Evolutionary conservation across 2,888 invertebrate genomes (phyloP).

Genomic region (Watsonalla cultraria): DNA sequence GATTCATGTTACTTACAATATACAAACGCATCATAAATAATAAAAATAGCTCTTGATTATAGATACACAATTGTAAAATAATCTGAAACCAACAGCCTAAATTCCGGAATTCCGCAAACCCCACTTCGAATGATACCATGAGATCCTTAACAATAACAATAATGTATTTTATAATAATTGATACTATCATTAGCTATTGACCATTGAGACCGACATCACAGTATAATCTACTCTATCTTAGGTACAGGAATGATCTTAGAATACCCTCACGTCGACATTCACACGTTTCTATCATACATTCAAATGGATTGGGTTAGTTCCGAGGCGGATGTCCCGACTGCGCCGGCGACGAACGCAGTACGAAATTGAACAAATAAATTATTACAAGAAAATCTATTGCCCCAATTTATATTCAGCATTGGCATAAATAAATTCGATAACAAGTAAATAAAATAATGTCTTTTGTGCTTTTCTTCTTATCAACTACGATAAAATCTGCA

Average conservation of each 20-base stretch:
- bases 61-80: constrained; percentile 34
- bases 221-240: constrained; percentile 75
- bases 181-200: constrained; percentile 72
- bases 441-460: constrained; percentile 64
- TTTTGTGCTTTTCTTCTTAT: constrained; percentile 66
- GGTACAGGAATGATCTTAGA: constrained; percentile 76
- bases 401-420: constrained; percentile 35
- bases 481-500: constrained; percentile 55
- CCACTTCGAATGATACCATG: constrained; percentile 67
- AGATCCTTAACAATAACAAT: constrained; percentile 78
- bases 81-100: constrained; percentile 57
- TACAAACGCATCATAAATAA: constrained; percentile 12
- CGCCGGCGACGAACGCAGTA: constrained; percentile 12
- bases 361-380: constrained; percentile 6
- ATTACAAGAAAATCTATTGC: constrained; percentile 38
- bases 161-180: constrained; percentile 72
- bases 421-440: constrained; percentile 56
- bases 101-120: constrained; percentile 68
- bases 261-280: constrained; percentile 55
- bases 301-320: constrained; percentile 45
- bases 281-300: constrained; percentile 66
- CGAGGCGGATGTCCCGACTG: constrained; percentile 51
- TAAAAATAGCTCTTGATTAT: constrained; percentile 16
- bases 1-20: constrained; percentile 16
- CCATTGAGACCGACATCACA: constrained; percentile 77